Percentiles rank a stretch among this genome's conserved stretches.
Evolutionary conservation across 1,140 invertebrate species (phyloP).

Genomic region (Leptoteleia sp.): DNA sequence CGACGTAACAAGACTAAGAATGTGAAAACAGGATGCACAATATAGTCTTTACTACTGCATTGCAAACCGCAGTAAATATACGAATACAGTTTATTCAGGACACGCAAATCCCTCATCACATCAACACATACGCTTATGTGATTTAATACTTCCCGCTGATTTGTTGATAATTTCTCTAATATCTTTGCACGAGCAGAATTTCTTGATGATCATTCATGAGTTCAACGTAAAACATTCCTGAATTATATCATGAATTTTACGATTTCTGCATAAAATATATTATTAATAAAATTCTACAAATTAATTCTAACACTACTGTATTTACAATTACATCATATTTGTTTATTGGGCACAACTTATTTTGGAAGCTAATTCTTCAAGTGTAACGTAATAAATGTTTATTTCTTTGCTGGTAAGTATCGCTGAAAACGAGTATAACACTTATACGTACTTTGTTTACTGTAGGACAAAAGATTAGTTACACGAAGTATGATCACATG

Average conservation of each 20-base stretch:
- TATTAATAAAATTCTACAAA: too few species aligned
- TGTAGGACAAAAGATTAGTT: conserved; percentile 41
- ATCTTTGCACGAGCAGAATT: conserved; percentile 36
- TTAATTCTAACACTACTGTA: too few species aligned
- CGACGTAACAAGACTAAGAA: conserved; percentile 59
- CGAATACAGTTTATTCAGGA: conserved; percentile 60
- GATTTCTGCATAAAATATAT: too few species aligned
- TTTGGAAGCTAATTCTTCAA: too few species aligned
- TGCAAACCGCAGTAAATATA: conserved; percentile 54
- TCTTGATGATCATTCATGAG: conserved; percentile 20
- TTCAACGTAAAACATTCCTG: conserved; percentile 16
- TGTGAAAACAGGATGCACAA: conserved; percentile 63
- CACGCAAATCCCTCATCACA: conserved; percentile 62
- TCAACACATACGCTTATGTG: conserved; percentile 58
- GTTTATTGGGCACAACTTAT: too few species aligned
- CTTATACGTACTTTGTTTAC: conserved; percentile 1
- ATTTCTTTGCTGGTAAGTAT: too few species aligned
- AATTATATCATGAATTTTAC: conserved; percentile 7
- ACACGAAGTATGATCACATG: conserved; percentile 22
- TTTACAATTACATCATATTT: conserved; percentile 2
- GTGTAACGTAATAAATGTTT: background rate
- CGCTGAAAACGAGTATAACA: too few species aligned
- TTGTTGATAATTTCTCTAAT: conserved; percentile 57
- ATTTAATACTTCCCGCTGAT: conserved; percentile 65
- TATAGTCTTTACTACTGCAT: conserved; percentile 59